These are phyloP conservation scores for Siniperca undulata DNA, from an alignment of 2,797 vertebrate species.

Conservation along the genomic window DNA sequence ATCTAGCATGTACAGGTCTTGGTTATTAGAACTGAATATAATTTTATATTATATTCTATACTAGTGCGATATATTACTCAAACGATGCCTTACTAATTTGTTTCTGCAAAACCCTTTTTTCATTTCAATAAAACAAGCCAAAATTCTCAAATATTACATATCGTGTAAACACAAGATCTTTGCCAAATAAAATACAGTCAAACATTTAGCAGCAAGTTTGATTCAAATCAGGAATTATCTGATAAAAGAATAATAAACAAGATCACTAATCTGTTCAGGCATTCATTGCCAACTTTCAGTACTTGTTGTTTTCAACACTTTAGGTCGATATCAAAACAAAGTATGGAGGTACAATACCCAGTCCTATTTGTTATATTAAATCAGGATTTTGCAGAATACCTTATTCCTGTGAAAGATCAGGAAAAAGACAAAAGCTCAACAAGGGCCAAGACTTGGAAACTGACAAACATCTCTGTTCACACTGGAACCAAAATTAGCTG, in stretches of 20 bases:
- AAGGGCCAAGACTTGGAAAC: neutral
- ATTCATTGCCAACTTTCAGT: neutral
- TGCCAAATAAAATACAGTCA: neutral
- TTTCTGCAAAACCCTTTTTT: neutral
- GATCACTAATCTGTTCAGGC: neutral
- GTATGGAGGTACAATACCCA: neutral
- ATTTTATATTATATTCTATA: neutral
- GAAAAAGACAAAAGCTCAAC: neutral
- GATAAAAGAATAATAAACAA: neutral
- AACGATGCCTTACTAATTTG: neutral
- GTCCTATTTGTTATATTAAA: neutral
- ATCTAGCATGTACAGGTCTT: neutral
- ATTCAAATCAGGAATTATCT: neutral
- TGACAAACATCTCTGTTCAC: constrained; percentile 9
- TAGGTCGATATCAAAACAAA: neutral
- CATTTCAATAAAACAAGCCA: neutral
- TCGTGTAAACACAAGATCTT: neutral
- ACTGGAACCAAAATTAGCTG: constrained; percentile 26
- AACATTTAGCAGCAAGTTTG: neutral
- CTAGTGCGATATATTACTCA: neutral
- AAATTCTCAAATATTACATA: neutral
- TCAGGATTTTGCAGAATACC: neutral
- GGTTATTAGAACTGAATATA: neutral
- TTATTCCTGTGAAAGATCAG: neutral
- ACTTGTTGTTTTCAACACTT: neutral